Evolutionary conservation across 2,113 vertebrate species (phyloP).

Genomic region (Catharus bicknelli): DNA sequence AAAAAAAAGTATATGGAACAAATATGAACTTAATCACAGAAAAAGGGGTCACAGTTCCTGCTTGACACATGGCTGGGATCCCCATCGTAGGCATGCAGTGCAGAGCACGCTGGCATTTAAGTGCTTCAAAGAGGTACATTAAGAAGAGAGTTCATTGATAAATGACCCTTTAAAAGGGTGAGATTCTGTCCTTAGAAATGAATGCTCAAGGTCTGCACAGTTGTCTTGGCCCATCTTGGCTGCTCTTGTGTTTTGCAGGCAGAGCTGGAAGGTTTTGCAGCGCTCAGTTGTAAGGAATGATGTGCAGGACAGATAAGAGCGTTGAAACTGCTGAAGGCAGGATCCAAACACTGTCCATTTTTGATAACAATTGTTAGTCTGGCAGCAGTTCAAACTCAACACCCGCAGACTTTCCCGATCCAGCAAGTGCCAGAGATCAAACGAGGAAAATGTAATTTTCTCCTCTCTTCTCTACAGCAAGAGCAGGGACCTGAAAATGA

Average conservation of each 20-base stretch:
- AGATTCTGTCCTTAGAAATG: not conserved
- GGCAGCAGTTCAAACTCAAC: not conserved
- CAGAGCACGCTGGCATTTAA: not conserved
- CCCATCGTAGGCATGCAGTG: not conserved
- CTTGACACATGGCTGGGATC: slow-evolving; percentile 15
- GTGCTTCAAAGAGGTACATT: slow-evolving; percentile 20
- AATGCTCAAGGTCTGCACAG: not conserved
- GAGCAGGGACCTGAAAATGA: not conserved
- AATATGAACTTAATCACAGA: slow-evolving; percentile 44
- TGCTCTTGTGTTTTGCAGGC: not conserved
- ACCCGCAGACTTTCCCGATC: not conserved
- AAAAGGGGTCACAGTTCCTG: slow-evolving; percentile 34
- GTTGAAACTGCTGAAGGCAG: not conserved
- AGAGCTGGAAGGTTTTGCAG: not conserved
- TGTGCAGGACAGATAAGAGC: not conserved
- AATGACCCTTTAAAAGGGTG: slow-evolving; percentile 23
- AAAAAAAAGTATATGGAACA: not conserved
- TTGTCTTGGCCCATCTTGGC: not conserved
- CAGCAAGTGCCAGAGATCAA: slow-evolving; percentile 2
- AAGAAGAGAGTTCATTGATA: slow-evolving; percentile 10
- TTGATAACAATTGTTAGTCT: not conserved
- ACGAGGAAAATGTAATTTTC: not conserved
- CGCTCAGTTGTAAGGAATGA: not conserved
- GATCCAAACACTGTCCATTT: not conserved
- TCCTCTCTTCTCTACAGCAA: not conserved